These are phyloP conservation scores for Diacarnus erythraeanus DNA, from an alignment of 37 sponge, comb jelly and placozoan species.

Conservation along the genomic window DNA sequence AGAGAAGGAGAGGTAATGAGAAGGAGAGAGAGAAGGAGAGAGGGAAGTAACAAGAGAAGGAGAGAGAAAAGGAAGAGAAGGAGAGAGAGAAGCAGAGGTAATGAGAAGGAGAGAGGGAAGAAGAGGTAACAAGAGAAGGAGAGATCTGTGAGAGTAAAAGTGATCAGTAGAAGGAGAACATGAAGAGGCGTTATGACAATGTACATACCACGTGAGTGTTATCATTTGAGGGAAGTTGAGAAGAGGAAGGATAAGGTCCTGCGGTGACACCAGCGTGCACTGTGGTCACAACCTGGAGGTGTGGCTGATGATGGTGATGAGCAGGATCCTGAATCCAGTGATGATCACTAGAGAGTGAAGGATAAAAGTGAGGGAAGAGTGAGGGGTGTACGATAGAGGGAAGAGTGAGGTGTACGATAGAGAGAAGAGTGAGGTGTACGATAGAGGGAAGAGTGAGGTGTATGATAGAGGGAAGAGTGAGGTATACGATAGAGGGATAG, in stretches of 20 bases:
- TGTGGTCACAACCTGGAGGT: constrained; percentile 53
- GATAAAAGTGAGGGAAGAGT: background rate
- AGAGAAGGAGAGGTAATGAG: constrained; percentile 25
- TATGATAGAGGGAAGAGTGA: too few species aligned
- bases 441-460: background rate
- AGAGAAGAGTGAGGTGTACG: background rate
- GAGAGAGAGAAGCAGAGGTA: background rate
- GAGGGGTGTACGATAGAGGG: background rate
- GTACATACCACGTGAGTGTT: background rate
- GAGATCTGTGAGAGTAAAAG: background rate
- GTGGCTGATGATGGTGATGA: constrained; percentile 3
- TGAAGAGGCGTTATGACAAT: too few species aligned
- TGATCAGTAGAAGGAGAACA: background rate
- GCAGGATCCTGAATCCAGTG: background rate
- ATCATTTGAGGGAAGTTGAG: background rate
- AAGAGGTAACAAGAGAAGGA: background rate
- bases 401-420: background rate
- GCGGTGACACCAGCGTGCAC: constrained; percentile 51
- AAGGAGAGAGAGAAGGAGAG: constrained; percentile 44
- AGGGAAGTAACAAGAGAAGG: constrained; percentile 38
- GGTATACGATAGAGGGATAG: too few species aligned
- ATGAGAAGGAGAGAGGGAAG: background rate
- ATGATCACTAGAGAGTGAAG: background rate
- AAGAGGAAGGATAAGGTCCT: constrained; percentile 16
- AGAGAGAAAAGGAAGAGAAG: constrained; percentile 19